Base-by-base conservation (phyloP, 2,113 vertebrate genomes). In the Leuciscus idus region DNA sequence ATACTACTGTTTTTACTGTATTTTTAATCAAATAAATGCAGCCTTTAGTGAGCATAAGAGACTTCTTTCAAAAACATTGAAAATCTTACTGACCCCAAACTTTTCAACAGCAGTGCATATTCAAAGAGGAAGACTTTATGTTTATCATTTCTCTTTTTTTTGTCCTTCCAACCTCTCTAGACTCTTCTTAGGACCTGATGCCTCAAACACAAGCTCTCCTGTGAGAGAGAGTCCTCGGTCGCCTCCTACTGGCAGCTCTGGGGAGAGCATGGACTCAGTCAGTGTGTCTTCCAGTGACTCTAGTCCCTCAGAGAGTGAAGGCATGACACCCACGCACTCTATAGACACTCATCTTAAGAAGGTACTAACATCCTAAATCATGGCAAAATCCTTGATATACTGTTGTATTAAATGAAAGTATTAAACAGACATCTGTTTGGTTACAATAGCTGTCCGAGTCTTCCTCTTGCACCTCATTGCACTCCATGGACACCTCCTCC, bases 241-340 rank as follows among this genome's bases (percentile, higher is more conserved):
- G 76, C 92, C 95, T 0, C 95, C 94, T 84, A 94, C 94, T 43
- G 97, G 97, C 89, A 98, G 97, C 93, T 97, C 97, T 0, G 96
- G 96, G 10, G 97, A 98, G 15, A 98, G 97, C 95, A 97, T 97
- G 85, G 97, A 98, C 91, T 98, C 97, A 0, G 96, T 96, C 93
- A 98, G 97, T 0, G 96, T 98, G 89, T 98, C 97, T 0, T 98
- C 98, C 3, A 97, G 94, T 2, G 98, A 99, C 90, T 96, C 97
- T 0, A 95, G 95, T 89, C 97, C 96, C 2, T 97, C 96, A 0
- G 97, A 98, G 91, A 89, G 89, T 0, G 97, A 98, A 72, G 93
- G 93, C 62, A 84, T 93, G 62, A 91, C 93, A 2, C 77, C 95
- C 0, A 84, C 92, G 4, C 95, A 94, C 90, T 89, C 91, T 7